These are phyloP conservation scores for Meles meles DNA, from an alignment of 2,113 vertebrate genomes.

Conservation along the genomic window DNA sequence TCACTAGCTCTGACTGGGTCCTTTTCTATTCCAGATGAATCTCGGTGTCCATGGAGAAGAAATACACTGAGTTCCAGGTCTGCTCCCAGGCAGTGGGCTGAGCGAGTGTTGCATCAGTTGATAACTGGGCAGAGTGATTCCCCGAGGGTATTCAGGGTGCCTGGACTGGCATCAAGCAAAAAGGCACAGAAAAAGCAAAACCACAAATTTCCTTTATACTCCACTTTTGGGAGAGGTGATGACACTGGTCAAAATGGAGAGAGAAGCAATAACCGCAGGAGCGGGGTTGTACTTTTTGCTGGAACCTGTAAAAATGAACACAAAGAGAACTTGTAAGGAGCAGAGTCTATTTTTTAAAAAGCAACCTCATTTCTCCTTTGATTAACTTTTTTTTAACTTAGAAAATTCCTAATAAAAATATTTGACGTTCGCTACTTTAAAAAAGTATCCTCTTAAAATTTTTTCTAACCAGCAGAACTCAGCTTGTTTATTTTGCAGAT, in stretches of 20 bases:
- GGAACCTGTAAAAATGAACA: conserved; percentile 61
- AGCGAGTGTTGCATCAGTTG: neutral
- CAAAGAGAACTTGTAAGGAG: neutral
- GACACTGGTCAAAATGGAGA: conserved; percentile 4
- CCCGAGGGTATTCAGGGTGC: neutral
- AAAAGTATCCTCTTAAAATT: neutral
- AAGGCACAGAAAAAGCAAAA: neutral
- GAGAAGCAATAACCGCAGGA: neutral
- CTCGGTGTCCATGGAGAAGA: neutral
- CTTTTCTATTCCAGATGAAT: neutral
- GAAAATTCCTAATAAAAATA: neutral
- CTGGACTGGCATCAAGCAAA: neutral
- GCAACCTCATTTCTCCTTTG: neutral
- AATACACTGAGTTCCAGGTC: neutral
- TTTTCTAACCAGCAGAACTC: neutral
- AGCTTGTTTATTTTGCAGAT: neutral
- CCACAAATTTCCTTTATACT: neutral
- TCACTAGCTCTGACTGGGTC: neutral
- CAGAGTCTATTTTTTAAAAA: neutral
- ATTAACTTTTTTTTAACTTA: neutral
- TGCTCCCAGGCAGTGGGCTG: neutral
- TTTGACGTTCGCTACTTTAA: neutral
- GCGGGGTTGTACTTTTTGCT: conserved; percentile 7
- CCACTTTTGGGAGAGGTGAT: neutral
- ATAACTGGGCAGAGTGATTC: neutral